Evolutionary conservation across 2,113 vertebrate species (phyloP).

Genomic region (Equus quagga): DNA sequence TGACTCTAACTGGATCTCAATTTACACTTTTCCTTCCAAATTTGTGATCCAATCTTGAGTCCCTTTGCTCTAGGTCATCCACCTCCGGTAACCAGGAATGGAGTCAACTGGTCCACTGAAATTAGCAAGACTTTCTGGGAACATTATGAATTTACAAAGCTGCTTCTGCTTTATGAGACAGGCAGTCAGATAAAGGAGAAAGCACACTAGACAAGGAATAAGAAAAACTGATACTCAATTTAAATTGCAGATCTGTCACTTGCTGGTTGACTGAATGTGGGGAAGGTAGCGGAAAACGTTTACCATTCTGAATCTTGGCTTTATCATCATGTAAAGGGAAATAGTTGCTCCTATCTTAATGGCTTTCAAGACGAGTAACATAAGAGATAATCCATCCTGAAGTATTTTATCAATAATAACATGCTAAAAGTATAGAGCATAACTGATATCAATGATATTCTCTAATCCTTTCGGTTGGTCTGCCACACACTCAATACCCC

Average conservation of each 20-base stretch:
- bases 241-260: neutral
- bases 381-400: neutral
- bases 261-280: neutral
- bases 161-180: conserved; percentile 10
- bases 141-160: neutral
- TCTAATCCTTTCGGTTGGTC: neutral
- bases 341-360: neutral
- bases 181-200: neutral
- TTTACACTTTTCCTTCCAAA: neutral
- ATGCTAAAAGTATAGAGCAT: neutral
- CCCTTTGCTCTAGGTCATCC: neutral
- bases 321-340: neutral
- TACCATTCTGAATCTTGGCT: neutral
- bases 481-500: neutral
- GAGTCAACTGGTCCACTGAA: neutral
- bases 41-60: neutral
- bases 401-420: neutral
- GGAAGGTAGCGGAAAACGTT: neutral
- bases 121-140: neutral
- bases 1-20: neutral
- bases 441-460: neutral
- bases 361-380: neutral
- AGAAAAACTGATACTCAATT: neutral
- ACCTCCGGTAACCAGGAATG: neutral
- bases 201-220: neutral